These are phyloP conservation scores for Sylvicola cinctus DNA, from an alignment of 2,888 invertebrate genomes.

Conservation along the genomic window DNA sequence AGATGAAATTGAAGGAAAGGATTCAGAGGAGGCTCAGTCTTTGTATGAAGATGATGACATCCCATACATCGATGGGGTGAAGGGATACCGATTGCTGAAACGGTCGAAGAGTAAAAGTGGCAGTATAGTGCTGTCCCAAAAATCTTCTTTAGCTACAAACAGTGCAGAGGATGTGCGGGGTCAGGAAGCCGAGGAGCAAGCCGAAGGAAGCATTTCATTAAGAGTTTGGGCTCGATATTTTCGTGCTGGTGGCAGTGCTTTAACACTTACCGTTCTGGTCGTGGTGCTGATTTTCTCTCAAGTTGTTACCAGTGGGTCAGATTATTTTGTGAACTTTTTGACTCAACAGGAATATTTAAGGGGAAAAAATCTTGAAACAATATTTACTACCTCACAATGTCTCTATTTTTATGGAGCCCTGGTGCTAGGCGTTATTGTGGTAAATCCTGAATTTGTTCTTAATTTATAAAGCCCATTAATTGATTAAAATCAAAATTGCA, in stretches of 20 bases:
- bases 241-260: conserved; percentile 28
- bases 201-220: conserved; percentile 22
- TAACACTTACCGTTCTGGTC: conserved; percentile 25
- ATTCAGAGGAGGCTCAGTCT: conserved; percentile 7
- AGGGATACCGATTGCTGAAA: conserved; percentile 17
- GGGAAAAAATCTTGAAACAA: conserved; percentile 14
- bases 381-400: conserved; percentile 19
- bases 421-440: conserved; percentile 20
- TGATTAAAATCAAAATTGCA: conserved; percentile 6
- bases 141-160: neutral
- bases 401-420: conserved; percentile 22
- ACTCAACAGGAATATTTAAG: conserved; percentile 23
- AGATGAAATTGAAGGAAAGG: conserved; percentile 9
- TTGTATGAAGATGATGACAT: conserved; percentile 21
- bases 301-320: conserved; percentile 32
- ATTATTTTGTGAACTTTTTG: conserved; percentile 42
- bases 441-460: conserved; percentile 6
- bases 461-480: neutral
- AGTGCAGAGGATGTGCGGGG: neutral
- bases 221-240: conserved; percentile 27
- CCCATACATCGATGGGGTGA: conserved; percentile 23
- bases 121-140: neutral
- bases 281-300: conserved; percentile 32
- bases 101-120: conserved; percentile 8
- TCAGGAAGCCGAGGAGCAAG: conserved; percentile 22